Base-by-base conservation (phyloP, 2,797 vertebrate species). In the Danio jaintianensis region DNA sequence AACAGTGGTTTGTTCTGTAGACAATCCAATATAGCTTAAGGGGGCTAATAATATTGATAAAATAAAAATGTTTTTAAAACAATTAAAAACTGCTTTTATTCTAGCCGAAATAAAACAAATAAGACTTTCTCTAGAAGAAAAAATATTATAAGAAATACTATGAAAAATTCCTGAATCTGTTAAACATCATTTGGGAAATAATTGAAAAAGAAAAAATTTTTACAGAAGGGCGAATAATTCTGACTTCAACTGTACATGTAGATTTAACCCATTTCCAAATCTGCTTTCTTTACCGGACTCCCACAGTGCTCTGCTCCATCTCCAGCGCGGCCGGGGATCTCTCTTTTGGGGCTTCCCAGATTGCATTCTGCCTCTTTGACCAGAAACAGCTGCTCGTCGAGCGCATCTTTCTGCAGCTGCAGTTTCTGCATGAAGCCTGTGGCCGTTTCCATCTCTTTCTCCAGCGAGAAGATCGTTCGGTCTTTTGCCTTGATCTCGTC, bases 401-500 rank as follows among this genome's bases (percentile, higher is more conserved):
- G 91, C 4, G 97, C 96, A 20, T 99, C 98, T 78, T 99, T 99
- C 92, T 99, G 98, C 43, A 99, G 93, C 88, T 98, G 97, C 80
- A 99, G 92, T 89, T 96, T 98, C 92, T 98, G 97, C 47, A 98
- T 87, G 38, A 95, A 96, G 61, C 97, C 96, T 0, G 95, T 64
- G 5, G 97, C 95, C 0, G 95, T 96, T 89, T 99, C 98, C 89
- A 99, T 87, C 42, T 99, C 98, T 82, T 96, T 99, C 90, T 99
- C 98, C 94, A 99, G 87, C 42, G 96, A 91, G 85, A 99, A 99
- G 87, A 99, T 96, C 75, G 96, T 97, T 85, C 97, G 95, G 88
- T 99, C 97, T 90, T 99, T 99, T 76, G 96, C 93, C 91, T 97
- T 98, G 89, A 99, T 98, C 93, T 99, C 97, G n/a, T 99, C 98